Evolutionary conservation across 2,888 invertebrate genomes (phyloP), one percentile per base, ranked within the genome.

Genomic region (Polydesmus complanatus): DNA sequence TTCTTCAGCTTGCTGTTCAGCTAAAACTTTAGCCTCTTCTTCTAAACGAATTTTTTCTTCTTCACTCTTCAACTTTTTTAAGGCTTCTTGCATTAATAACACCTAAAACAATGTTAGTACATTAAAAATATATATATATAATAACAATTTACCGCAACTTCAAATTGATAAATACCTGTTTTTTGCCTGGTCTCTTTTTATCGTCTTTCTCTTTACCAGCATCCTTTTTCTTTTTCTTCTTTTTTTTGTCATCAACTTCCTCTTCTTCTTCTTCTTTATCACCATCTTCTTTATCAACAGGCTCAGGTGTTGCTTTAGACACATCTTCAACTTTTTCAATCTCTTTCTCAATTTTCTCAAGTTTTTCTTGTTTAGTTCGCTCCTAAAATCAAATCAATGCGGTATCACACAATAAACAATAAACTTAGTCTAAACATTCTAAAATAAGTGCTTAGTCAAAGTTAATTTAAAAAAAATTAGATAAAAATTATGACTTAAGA

Each of bases 21-120:
- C 64, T 63, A 66, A 51, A 65, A 66, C 21, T 67, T 71, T 66
- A 69, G 73, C 68, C 71, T 74, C 79, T 71, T 88, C 85, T 67
- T 90, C 89, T 69, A 84, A 83, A 58, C 66, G 62, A 21, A 71
- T 64, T 55, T 72, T 68, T 58, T 72, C 73, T 62, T 73, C 70
- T 59, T 93, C 63, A 11, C 88, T 88, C 69, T 85, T 86, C n/a
- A 91, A 78, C 21, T 66, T 66, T 48, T 64, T 65, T 26, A 69
- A 62, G 21, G 88, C 85, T 73, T 92, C 92, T 75, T 92, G 90
- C 88, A 93, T 92, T 25, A 90, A 89, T 63, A 87, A 88, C 65
- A 94, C 84, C 62, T 87, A 27, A 53, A 60, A 26, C 27, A 53
- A 3, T n/a, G n/a, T n/a, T n/a, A n/a, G n/a, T 47, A 61, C 22